Conservation (phyloP, 2,113 vertebrate species). For the Sorex fumeus region DNA sequence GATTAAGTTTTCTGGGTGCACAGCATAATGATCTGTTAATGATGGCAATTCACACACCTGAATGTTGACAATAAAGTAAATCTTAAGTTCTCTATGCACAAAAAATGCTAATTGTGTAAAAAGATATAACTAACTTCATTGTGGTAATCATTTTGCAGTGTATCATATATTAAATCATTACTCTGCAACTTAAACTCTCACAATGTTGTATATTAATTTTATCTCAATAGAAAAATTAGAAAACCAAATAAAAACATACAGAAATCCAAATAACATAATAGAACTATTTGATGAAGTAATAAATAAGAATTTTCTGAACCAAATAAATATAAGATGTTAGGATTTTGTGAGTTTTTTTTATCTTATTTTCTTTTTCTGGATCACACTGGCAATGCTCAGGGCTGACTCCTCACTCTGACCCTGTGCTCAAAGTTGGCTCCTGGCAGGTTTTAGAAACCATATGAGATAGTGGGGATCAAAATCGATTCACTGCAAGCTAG, state of each 20-base stretch:
- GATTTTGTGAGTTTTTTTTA: background rate
- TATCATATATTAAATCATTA: background rate
- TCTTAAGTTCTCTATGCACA: background rate
- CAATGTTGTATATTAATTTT: background rate
- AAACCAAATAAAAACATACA: background rate
- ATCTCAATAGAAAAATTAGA: background rate
- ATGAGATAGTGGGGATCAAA: too few species aligned
- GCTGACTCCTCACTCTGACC: too few species aligned
- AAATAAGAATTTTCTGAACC: slow-evolving; percentile 43
- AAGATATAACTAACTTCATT: background rate
- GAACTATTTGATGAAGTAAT: slow-evolving; percentile 6
- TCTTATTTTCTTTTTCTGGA: too few species aligned
- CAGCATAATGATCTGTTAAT: background rate
- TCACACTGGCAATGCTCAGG: too few species aligned
- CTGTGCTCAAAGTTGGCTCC: too few species aligned
- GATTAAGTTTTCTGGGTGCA: background rate
- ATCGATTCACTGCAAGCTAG: too few species aligned
- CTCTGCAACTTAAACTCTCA: background rate
- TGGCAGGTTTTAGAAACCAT: too few species aligned
- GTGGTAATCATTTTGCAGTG: background rate
- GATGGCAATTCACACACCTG: background rate
- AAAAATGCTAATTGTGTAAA: background rate
- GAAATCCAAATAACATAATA: background rate
- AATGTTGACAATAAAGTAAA: background rate
- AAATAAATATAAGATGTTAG: slow-evolving; percentile 22